phyloP scores from a whole-genome alignment of 2,113 vertebrate genomes.

The Mormyrus lacerda region DNA sequence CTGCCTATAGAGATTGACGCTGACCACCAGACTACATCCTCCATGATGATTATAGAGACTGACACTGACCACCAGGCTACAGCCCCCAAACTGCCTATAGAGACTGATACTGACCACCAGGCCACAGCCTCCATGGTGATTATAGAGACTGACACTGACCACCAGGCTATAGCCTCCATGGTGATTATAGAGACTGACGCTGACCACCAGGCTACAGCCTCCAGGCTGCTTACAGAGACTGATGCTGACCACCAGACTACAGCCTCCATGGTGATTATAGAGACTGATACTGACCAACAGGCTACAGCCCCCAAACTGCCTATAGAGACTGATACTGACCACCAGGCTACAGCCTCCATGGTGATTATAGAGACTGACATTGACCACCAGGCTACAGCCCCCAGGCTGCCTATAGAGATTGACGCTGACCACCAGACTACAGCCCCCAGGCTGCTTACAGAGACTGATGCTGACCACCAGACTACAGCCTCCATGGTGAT shows the following conservation, averaged over 20 bases:
- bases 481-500: background rate
- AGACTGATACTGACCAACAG: background rate
- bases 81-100: background rate
- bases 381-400: background rate
- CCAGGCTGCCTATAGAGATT: background rate
- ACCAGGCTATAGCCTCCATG: background rate
- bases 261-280: background rate
- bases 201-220: background rate
- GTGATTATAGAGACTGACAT: background rate
- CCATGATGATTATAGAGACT: background rate
- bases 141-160: background rate
- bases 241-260: background rate
- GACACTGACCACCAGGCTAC: background rate
- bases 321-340: background rate
- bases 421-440: background rate
- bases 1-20: background rate
- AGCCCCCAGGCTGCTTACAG: background rate
- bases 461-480: background rate
- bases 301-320: rapidly evolving
- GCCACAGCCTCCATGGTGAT: background rate
- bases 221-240: background rate
- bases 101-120: background rate
- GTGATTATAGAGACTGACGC: background rate
- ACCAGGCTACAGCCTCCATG: background rate
- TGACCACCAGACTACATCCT: background rate